Conservation (phyloP, 2,888 invertebrate species). For the Tachina fera region DNA sequence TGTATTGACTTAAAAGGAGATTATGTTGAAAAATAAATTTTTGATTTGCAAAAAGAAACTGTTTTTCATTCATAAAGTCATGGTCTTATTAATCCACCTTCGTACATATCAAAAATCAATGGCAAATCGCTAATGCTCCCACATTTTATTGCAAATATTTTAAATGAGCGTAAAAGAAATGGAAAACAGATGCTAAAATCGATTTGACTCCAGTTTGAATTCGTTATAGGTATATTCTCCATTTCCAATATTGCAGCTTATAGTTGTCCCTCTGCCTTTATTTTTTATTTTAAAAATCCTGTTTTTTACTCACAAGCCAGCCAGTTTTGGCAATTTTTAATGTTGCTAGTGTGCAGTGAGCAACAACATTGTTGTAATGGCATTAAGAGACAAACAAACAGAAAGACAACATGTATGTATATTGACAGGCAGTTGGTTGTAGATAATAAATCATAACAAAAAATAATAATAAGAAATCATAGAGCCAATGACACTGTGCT, state of each 20-base stretch:
- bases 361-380: constrained; percentile 23
- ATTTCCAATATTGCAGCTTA: background rate
- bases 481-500: background rate
- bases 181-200: background rate
- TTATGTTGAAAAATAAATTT: no score
- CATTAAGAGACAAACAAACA: constrained; percentile 16
- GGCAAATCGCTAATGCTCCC: constrained; percentile 2
- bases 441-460: background rate
- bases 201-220: constrained; percentile 45
- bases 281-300: background rate
- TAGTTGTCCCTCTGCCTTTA: background rate
- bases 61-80: no score
- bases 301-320: background rate
- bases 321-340: constrained; percentile 2
- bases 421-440: background rate
- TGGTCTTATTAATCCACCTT: no score
- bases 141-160: constrained; percentile 43
- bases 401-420: background rate
- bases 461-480: background rate
- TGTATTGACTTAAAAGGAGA: no score
- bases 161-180: background rate
- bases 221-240: constrained; percentile 7
- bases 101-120: no score
- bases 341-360: no score
- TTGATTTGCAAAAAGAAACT: no score